Conservation (phyloP, 2,888 invertebrate genomes). For the Drosophila recens region DNA sequence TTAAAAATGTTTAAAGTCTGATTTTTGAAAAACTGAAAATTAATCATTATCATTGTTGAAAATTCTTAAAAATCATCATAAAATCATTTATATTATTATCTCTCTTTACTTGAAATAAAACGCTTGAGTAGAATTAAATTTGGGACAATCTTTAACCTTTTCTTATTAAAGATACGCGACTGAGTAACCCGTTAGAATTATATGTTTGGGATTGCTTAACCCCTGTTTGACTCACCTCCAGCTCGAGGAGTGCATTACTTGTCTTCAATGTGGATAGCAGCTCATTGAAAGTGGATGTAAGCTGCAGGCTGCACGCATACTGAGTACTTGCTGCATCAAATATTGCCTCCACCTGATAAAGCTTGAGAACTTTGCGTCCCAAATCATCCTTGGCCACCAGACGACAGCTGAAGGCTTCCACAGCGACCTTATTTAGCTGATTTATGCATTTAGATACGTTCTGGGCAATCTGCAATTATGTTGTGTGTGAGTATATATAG, state of each 20-base stretch:
- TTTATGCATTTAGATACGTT: conserved; percentile 83
- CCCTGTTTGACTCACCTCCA: conserved; percentile 77
- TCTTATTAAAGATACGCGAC: too few species aligned
- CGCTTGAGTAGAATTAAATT: too few species aligned
- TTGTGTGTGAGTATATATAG: neutral
- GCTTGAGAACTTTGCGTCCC: conserved; percentile 75
- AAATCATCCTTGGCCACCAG: conserved; percentile 80
- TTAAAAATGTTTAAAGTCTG: too few species aligned
- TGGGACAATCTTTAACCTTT: too few species aligned
- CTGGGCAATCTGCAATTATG: conserved; percentile 78
- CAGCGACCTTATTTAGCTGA: conserved; percentile 74
- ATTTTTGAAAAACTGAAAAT: too few species aligned
- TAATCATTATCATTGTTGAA: too few species aligned
- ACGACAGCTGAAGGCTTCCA: conserved; percentile 83
- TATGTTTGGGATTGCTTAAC: neutral
- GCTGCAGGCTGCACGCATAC: conserved; percentile 83
- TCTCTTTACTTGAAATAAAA: too few species aligned
- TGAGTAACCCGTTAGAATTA: neutral
- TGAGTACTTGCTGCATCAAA: conserved; percentile 81
- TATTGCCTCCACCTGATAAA: conserved; percentile 80
- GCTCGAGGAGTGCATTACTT: conserved; percentile 82
- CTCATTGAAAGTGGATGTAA: conserved; percentile 80
- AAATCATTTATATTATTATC: too few species aligned
- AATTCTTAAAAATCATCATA: too few species aligned
- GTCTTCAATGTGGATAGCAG: conserved; percentile 82